phyloP scores from a whole-genome alignment of 2,113 vertebrate species.

The Pelusios castaneus region DNA sequence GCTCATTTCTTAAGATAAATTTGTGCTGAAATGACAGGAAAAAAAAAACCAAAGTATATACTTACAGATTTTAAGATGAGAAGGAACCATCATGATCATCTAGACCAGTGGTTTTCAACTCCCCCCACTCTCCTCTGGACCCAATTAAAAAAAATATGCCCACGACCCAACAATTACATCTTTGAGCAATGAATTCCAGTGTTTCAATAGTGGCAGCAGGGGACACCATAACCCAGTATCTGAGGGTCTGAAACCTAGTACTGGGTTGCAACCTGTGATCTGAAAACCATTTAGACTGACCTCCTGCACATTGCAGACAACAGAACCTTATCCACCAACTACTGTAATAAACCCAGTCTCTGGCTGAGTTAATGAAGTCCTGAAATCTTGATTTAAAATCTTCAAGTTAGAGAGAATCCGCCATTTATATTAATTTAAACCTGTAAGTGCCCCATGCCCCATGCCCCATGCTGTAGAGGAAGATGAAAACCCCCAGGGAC shows the following conservation, averaged over 20 bases:
- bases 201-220: too few relatives aligned
- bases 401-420: background rate
- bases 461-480: background rate
- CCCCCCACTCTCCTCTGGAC: too few relatives aligned
- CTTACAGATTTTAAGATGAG: background rate
- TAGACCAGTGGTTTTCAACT: background rate
- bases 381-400: background rate
- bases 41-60: background rate
- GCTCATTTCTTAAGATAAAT: background rate
- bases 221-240: too few relatives aligned
- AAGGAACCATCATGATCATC: background rate
- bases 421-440: background rate
- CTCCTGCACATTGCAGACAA: background rate
- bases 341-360: background rate
- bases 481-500: background rate
- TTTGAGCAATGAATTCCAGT: too few relatives aligned
- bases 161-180: too few relatives aligned
- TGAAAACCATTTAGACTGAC: too few relatives aligned
- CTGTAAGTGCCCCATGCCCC: background rate
- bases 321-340: background rate
- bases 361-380: background rate
- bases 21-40: background rate
- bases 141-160: too few relatives aligned
- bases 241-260: too few relatives aligned
- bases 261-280: too few relatives aligned